Evolutionary conservation across 2,888 invertebrate genomes (phyloP), one percentile per base, ranked within the genome.

Genomic region (Danaus chrysippus): DNA sequence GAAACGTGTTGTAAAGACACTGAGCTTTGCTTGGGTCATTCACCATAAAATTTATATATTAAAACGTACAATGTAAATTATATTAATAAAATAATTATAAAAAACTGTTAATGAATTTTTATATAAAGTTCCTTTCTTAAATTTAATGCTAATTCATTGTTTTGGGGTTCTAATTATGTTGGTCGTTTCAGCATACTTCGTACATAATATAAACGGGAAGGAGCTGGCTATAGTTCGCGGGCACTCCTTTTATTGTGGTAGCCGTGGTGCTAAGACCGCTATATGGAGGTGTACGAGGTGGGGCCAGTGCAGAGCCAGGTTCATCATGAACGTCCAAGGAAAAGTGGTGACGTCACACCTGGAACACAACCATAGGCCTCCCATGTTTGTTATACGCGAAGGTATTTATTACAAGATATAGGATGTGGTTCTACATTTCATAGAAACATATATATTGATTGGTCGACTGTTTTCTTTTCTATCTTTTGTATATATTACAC

Each of bases 271-370:
- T 2, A 68, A 17, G 15, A 74, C 71, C 0, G 65, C 64, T 1
- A 71, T 69, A 6, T 78, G 77, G 77, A 57, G 70, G 0, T 78
- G 77, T 55, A 73, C 72, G 0, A 61, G 68, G 13, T 69, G 73
- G 68, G 70, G 68, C 1, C 61, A 58, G 1, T 76, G 75, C 41
- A 74, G 65, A 42, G 71, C 75, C 1, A 67, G 71, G 49, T 69
- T 76, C 64, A 70, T 70, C 5, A 63, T 68, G 49, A 65, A 42
- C 12, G 58, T 60, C 10, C 54, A 63, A 5, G 64, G 67, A 1
- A 17, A 63, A 0, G 56, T 73, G 8, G 44, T 68, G 49, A 53
- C 66, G 0, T 64, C 69, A 0, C 69, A 68, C 8, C 23, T 70
- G 6, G 65, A 66, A 10, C 75, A 75, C 49, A 60, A 44, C 10